These are phyloP conservation scores for Agrochola circellaris DNA, from an alignment of 2,888 invertebrate species.

Conservation along the genomic window DNA sequence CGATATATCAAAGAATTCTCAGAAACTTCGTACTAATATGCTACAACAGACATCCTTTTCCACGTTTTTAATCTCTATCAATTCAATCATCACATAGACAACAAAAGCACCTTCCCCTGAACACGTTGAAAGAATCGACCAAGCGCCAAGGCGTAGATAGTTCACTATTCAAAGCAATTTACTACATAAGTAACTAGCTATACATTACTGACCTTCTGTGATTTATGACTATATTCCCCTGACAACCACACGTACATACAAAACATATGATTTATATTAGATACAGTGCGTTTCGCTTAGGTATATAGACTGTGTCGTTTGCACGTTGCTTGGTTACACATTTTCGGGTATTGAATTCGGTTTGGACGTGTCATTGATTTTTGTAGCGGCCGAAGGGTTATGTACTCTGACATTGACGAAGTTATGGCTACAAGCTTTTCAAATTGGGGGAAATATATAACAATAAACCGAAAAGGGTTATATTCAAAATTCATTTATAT, in stretches of 20 bases:
- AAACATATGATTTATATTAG: slow-evolving; percentile 76
- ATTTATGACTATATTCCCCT: slow-evolving; percentile 72
- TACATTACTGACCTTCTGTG: slow-evolving; percentile 71
- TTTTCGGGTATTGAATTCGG: slow-evolving; percentile 68
- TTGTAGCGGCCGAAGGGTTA: slow-evolving; percentile 25
- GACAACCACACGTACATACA: slow-evolving; percentile 71
- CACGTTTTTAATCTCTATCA: neutral
- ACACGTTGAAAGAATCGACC: slow-evolving; percentile 46
- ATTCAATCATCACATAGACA: neutral
- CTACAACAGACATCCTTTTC: neutral
- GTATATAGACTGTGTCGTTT: slow-evolving; percentile 68
- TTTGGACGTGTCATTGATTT: slow-evolving; percentile 59
- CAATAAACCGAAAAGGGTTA: neutral
- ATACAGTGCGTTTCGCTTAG: slow-evolving; percentile 72
- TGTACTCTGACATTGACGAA: slow-evolving; percentile 13
- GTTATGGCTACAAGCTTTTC: slow-evolving; percentile 3
- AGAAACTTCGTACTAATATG: neutral
- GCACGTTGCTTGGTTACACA: slow-evolving; percentile 75
- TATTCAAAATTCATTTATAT: too few relatives aligned
- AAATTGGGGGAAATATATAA: slow-evolving; percentile 10
- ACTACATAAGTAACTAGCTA: slow-evolving; percentile 46
- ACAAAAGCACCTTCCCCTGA: slow-evolving; percentile 3
- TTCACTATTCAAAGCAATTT: slow-evolving; percentile 52
- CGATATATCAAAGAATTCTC: neutral
- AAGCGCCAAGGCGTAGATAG: slow-evolving; percentile 27